Base-by-base conservation (phyloP, 2,113 vertebrate genomes). In the Cromileptes altivelis region DNA sequence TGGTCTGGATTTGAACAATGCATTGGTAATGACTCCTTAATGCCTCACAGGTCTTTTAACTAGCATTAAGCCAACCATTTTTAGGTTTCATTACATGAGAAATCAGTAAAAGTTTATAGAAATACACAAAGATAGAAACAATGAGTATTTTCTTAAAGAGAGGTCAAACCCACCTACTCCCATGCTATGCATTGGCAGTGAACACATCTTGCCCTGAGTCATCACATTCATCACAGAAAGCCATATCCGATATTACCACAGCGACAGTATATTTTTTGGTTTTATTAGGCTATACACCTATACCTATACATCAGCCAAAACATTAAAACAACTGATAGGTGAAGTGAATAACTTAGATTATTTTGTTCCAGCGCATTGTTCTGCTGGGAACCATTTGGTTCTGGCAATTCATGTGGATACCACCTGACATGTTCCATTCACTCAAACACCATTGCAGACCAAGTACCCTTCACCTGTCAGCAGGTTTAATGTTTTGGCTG, bases 21-120 rank as follows among this genome's bases (percentile, higher is more conserved):
- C 86, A 91, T 94, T 21, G 75, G 93, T 95, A 93, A 93, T 63
- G 42, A 1, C 30, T 67, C n/a, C 61, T 58, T 63, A 63, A 0
- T 68, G 2, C 14, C 15, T 55, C 61, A 56, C 33, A 21, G 6
- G 0, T 60, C 8, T 42, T 56, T 1, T 74, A 49, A 57, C 3
- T 3, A 62, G 7, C 42, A 0, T 63, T 0, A 78, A 70, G 7
- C 19, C 8, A 81, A 13, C 65, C 25, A 60, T 15, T 61, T 58
- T 45, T 10, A 12, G 42, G 11, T 37, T 37, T 37, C 1, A 37
- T 37, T 6, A 37, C 33, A 37, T 6, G 21, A 33, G 47, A 18
- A 60, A 14, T 60, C 3, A 27, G 23, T 30, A 13, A 57, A 45
- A 0, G 33, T 47, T 47, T 47, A 57, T 45, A 25, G 25, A 73